Evolutionary conservation across 2,797 vertebrate genomes (phyloP).

Genomic region (Intellagama lesueurii): DNA sequence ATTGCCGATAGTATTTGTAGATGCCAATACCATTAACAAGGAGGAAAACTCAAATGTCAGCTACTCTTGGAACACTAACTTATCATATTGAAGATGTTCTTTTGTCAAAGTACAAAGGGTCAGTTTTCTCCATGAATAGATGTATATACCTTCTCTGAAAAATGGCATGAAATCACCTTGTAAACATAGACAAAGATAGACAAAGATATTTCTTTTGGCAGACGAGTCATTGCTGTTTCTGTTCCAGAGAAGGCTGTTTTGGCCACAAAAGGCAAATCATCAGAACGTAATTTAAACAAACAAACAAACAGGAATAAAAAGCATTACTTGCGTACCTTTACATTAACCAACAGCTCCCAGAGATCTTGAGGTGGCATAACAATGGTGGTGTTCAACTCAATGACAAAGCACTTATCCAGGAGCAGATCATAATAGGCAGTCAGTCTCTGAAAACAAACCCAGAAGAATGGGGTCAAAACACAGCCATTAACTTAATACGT

Average conservation of each 20-base stretch:
- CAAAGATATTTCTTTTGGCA: neutral
- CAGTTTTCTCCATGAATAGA: neutral
- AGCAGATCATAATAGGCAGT: slow-evolving; percentile 94
- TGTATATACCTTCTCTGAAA: neutral
- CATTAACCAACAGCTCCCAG: slow-evolving; percentile 92
- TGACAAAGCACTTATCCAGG: slow-evolving; percentile 94
- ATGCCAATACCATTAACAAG: neutral
- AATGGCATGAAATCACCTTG: neutral
- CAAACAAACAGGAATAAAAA: neutral
- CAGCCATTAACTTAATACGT: neutral
- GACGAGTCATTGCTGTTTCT: neutral
- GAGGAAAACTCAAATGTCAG: neutral
- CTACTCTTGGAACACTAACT: neutral
- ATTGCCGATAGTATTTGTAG: neutral
- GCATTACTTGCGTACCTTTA: slow-evolving; percentile 84
- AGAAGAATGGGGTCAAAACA: neutral
- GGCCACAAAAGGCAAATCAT: neutral
- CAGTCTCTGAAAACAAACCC: slow-evolving; percentile 82
- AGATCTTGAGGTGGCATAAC: slow-evolving; percentile 95
- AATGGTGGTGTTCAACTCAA: slow-evolving; percentile 91
- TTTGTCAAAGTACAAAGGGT: neutral
- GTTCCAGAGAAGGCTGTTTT: neutral
- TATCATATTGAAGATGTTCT: neutral
- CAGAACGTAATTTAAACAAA: neutral
- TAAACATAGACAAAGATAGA: neutral